Conservation (phyloP, 2,113 vertebrate genomes). For the Ploceus nigricollis region DNA sequence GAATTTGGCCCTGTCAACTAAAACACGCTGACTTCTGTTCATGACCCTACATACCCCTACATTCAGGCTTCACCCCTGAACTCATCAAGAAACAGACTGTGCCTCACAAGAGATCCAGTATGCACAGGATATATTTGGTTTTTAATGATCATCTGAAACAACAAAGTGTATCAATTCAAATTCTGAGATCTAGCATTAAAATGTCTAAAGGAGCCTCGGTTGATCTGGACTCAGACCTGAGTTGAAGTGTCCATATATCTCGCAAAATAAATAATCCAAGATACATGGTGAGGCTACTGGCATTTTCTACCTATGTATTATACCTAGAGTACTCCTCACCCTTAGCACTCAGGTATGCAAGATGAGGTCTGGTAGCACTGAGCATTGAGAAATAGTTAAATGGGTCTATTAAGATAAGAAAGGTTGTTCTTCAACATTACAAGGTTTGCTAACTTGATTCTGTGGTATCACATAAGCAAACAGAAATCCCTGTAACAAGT, state of each 20-base stretch:
- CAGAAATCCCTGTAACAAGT: not conserved
- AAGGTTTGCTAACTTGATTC: not conserved
- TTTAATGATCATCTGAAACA: not conserved
- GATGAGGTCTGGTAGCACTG: not conserved
- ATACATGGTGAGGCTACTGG: not conserved
- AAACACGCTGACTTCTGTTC: not conserved
- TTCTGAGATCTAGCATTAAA: not conserved
- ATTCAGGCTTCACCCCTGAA: not conserved
- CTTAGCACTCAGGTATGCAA: not conserved
- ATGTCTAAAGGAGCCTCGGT: rapidly evolving
- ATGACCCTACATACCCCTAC: not conserved
- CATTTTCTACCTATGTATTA: not conserved
- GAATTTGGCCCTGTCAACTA: not conserved
- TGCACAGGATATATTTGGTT: not conserved
- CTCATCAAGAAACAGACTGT: not conserved
- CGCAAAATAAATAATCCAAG: rapidly evolving
- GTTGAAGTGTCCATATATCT: not conserved
- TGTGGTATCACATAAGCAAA: not conserved
- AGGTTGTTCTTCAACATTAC: not conserved
- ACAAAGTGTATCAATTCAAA: not conserved
- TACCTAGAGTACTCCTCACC: not conserved
- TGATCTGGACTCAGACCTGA: not conserved
- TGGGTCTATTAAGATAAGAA: not conserved
- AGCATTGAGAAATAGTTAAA: not conserved
- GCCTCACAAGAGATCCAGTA: not conserved